Evolutionary conservation across 2,113 vertebrate genomes (phyloP), one percentile per base, ranked within the genome.

Genomic region (Nothocercus nigrocapillus): DNA sequence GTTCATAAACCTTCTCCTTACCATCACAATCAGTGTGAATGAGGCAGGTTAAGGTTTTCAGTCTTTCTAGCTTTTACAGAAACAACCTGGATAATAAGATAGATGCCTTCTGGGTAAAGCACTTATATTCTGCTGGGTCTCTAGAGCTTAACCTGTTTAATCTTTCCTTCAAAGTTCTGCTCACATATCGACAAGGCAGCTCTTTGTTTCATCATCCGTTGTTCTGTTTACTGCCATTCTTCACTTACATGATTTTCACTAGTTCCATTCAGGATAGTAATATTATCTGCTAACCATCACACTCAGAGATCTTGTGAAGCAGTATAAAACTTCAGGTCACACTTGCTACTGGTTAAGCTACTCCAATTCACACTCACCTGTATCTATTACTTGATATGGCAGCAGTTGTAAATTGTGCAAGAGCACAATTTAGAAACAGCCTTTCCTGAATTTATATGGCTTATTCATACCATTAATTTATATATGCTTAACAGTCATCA

Each of bases 381-480:
- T 73, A n/a, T 30, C 25, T 53, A 5, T 44, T 53, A 24, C 45
- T 0, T 0, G 59, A 30, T 34, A 4, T 38, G n/a, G 32, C 58
- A 91, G 44, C 25, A 56, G 16, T 72, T 53, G 32, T 69, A 47
- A 82, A 89, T 66, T 93, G 85, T 51, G 44, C 70, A 80, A 88
- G 64, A 82, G 17, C 5, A 91, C 40, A 49, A 49, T 49, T 24
- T 69, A 69, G 85, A 94, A 82, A 69, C 11, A 76, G 58, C 9
- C 61, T 40, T 70, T 69, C 66, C 32, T 89, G 44, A 76, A 82
- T 61, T 88, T 67, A 76, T 5, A 62, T 24, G 56, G 5, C 25
- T 44, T 61, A 19, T 58, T 79, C 79, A 62, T 44, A 17, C 34
- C 76, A 59, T 82, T 91, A n/a, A 53, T 63, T 47, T 87, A 79